These are phyloP conservation scores for Drosophila merina DNA, from an alignment of 2,888 invertebrate genomes.

Conservation along the genomic window DNA sequence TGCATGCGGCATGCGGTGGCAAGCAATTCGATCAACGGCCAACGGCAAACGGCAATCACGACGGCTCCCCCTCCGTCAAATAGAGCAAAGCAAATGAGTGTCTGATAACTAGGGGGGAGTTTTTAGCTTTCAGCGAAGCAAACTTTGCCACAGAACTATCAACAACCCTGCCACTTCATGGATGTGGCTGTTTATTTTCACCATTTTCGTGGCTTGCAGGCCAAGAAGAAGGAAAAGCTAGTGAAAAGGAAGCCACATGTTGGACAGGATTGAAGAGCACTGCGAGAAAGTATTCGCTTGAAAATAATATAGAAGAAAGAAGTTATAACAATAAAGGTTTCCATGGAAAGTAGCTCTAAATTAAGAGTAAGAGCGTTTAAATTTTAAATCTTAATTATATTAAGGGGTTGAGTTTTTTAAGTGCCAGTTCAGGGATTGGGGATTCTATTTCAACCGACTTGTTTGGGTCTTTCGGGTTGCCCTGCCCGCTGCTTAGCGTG, in stretches of 20 bases:
- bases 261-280: conserved; percentile 33
- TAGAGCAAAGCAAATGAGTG: conserved; percentile 54
- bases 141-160: conserved; percentile 62
- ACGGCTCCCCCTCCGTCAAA: conserved; percentile 34
- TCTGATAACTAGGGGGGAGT: conserved; percentile 52
- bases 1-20: conserved; percentile 57
- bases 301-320: too few species aligned
- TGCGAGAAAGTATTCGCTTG: neutral
- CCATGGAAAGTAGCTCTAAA: too few species aligned
- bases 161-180: conserved; percentile 38
- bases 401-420: too few species aligned
- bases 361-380: too few species aligned
- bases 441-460: conserved; percentile 24
- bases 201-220: conserved; percentile 35
- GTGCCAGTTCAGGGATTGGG: conserved; percentile 14
- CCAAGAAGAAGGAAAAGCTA: conserved; percentile 15
- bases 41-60: conserved; percentile 52
- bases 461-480: conserved; percentile 21
- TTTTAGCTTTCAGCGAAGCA: conserved; percentile 23
- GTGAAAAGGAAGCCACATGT: conserved; percentile 50
- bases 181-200: conserved; percentile 37
- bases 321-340: too few species aligned
- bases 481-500: conserved; percentile 55
- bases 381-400: too few species aligned
- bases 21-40: conserved; percentile 41